Base-by-base conservation (phyloP, 2,797 vertebrate species). In the Tragelaphus oryx region DNA sequence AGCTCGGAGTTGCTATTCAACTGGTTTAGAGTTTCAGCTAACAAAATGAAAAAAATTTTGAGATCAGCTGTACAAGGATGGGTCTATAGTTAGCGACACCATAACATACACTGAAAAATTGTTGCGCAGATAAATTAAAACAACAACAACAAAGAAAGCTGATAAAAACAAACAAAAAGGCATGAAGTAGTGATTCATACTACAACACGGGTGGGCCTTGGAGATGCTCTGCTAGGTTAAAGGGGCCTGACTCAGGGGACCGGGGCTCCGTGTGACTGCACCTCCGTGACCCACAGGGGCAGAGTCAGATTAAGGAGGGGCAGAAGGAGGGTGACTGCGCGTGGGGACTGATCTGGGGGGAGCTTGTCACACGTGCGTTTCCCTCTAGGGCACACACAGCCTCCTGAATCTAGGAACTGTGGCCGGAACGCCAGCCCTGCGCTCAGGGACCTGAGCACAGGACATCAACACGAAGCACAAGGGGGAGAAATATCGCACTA, bases 211-310 rank as follows among this genome's bases (percentile, higher is more conserved):
- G 41, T 30, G 78, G 41, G 16, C 59, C 75, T 80, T 6, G 18
- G 71, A 30, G 55, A 59, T 26, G 28, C 22, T 18, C 6, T 6
- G 17, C 30, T 12, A 4, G 10, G 57, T 14, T 13, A 52, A 81
- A 74, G 18, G 59, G n/a, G 62, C 76, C 75, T 50, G 50, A 50
- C 62, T 8, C 12, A 17, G 7, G 30, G 60, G 50, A 17, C 24
- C 28, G 5, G 8, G 5, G 8, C 2, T 16, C 33, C 10, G 8
- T 6, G 3, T 6, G 41, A 41, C 7, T 26, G 5, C 18, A 48
- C 75, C 12, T 18, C 41, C 33, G 12, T 1, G 41, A 48, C 20
- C 30, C 22, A 22, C 4, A 33, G 60, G 33, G 79, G 33, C 52
- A 48, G 41, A 57, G 48, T 14, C 13, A 48, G 22, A n/a, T 14